Base-by-base conservation (phyloP, 2,888 invertebrate genomes). In the Odontocolon sp. region DNA sequence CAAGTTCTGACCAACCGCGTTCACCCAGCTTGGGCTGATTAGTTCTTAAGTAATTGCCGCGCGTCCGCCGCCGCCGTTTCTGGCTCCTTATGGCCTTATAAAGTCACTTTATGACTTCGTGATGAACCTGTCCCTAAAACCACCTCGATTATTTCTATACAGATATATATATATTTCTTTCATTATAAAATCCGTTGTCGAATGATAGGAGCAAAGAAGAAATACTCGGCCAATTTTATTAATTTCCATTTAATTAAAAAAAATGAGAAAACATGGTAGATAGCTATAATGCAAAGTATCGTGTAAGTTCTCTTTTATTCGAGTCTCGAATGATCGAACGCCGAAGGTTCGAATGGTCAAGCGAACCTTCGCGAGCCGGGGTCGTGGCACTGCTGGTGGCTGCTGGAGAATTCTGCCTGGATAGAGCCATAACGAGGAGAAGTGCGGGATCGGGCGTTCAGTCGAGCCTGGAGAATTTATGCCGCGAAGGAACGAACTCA, bases 1-100 rank as follows among this genome's bases (percentile, higher is more conserved):
- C 38, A 56, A 52, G 36, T 64, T 68, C 14, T 79, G 69, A 4
- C 11, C 0, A 2, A 28, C 18, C 70, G 79, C 82, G 81, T 84
- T 81, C 81, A 82, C 69, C 75, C 67, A 82, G 79, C 80, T 84
- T 85, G 82, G 84, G 83, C 84, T 87, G 87, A 88, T 88, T 88
- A 88, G 87, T 86, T 87, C 84, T 85, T 86, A 87, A 88, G 84
- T 88, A 87, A 87, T 88, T 87, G 85, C 84, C 83, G 81, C 78
- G 81, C 79, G 83, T 36, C 50, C 63, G 40, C 56, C 14, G 42
- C 52, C 26, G 42, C 1, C 36, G 18, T 3, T 54, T 16, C 57
- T 33, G 31, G 79, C 81, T 85, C 81, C 87, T 88, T 86, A 87
- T 82, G 81, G 82, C 79, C 83, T 84, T 87, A 84, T 85, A 87